Base-by-base conservation (phyloP, 2,888 invertebrate genomes). In the Masnerella sp. region DNA sequence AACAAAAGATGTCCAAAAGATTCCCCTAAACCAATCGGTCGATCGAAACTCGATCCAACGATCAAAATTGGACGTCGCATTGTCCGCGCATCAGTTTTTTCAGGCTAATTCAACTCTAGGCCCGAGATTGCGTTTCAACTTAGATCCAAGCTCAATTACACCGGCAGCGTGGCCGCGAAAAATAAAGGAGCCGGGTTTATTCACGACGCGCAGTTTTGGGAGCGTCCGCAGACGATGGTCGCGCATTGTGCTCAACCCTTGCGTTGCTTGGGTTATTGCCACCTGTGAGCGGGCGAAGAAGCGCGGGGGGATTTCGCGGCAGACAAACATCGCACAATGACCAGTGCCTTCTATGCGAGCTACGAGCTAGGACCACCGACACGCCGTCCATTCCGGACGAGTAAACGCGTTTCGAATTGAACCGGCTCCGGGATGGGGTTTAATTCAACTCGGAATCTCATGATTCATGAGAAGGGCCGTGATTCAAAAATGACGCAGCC, bases 401-500 rank as follows among this genome's bases (percentile, higher is more conserved):
- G 76, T 73, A 79, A 81, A 81, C 78, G 83, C 78, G 80, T 82
- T 81, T 82, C 82, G 80, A 84, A 86, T 85, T 81, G 82, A 84
- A 84, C 81, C 81, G 79, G 79, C 77, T 80, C 76, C 65, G 67
- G 71, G 79, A 81, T 78, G 79, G 80, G 77, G 76, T 82, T 85
- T 83, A 83, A 85, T 84, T 84, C 83, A 82, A 81, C 80, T 81
- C 75, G 72, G 82, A 85, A 85, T 84, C 85, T 83, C 78, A 72
- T 85, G 83, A 85, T 86, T 83, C 83, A 85, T 82, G 80, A 67
- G 79, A 74, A 77, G 77, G 76, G 68, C 61, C 68, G 65, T 43
- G 65, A 74, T 64, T 69, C 68, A 59, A 58, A 73, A 75, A 70
- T 72, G 67, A 62, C 32, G 68, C 62, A 47, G 58, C 56, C 64